Conservation (phyloP, 2,888 invertebrate genomes). For the Melieria crassipennis region DNA sequence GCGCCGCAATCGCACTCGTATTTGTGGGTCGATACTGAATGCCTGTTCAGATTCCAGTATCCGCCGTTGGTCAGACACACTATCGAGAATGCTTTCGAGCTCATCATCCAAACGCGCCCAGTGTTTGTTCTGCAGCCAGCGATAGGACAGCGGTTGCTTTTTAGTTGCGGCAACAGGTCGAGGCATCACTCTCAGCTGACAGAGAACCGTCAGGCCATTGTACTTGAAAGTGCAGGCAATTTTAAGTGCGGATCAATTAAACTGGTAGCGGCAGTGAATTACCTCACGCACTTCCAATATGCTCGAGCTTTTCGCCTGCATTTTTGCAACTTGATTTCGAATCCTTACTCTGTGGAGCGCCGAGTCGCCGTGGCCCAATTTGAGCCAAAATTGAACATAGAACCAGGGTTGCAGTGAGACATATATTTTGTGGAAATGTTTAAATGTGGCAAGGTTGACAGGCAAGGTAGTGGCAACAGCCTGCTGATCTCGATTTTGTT, state of each 20-base stretch:
- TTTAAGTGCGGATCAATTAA: background rate
- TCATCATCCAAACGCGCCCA: slow-evolving; percentile 39
- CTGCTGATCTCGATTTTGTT: no score
- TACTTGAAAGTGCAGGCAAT: slow-evolving; percentile 5
- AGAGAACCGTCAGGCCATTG: slow-evolving; percentile 18
- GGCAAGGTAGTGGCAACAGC: no score
- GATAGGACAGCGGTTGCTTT: background rate
- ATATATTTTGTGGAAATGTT: no score
- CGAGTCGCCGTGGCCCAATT: no score
- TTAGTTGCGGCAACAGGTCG: background rate
- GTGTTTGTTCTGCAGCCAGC: slow-evolving; percentile 41
- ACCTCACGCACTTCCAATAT: slow-evolving; percentile 24
- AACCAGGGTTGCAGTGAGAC: no score
- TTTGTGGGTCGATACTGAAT: slow-evolving; percentile 1
- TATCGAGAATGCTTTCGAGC: background rate
- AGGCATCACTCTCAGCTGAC: slow-evolving; percentile 1
- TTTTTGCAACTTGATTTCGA: background rate
- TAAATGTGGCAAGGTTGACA: no score
- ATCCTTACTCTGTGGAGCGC: no score
- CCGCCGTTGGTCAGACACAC: background rate
- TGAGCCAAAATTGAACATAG: no score
- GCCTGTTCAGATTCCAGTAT: background rate
- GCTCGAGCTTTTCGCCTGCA: slow-evolving; percentile 17
- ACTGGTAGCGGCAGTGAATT: background rate
- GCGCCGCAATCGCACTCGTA: background rate